These are phyloP conservation scores for Phymorhynchus buccinoides DNA, from an alignment of 1,140 invertebrate genomes.

Conservation along the genomic window DNA sequence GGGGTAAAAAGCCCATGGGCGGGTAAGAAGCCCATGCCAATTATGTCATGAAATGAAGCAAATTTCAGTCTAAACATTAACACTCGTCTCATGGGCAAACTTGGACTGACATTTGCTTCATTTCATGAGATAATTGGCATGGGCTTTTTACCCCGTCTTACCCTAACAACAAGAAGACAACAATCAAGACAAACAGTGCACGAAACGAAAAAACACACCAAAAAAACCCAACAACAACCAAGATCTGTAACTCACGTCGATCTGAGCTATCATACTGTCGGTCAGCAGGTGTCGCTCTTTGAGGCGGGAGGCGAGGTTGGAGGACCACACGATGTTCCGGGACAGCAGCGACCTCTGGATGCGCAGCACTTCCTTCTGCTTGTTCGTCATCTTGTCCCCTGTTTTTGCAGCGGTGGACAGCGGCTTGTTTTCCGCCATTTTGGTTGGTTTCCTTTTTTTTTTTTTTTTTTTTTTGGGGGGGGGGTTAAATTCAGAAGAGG, in stretches of 20 bases:
- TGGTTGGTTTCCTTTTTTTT: background rate
- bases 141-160: too few species aligned
- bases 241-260: slow-evolving; percentile 38
- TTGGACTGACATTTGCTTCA: too few species aligned
- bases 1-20: too few species aligned
- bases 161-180: too few species aligned
- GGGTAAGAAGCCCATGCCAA: too few species aligned
- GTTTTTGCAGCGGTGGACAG: background rate
- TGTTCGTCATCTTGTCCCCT: slow-evolving; percentile 42
- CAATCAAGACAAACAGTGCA: background rate
- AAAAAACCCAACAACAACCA: background rate
- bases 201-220: background rate
- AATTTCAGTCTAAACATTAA: too few species aligned
- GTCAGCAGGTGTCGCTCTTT: slow-evolving; percentile 41
- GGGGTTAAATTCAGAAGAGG: too few species aligned
- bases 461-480: too few species aligned
- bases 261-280: slow-evolving; percentile 42
- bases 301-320: slow-evolving; percentile 24
- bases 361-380: slow-evolving; percentile 44
- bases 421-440: background rate
- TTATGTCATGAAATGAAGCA: too few species aligned
- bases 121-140: too few species aligned
- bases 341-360: slow-evolving; percentile 47
- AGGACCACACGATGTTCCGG: slow-evolving; percentile 51
- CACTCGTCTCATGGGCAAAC: too few species aligned